Base-by-base conservation (phyloP, 1,140 invertebrate genomes). In the Belonocnema kinseyi region DNA sequence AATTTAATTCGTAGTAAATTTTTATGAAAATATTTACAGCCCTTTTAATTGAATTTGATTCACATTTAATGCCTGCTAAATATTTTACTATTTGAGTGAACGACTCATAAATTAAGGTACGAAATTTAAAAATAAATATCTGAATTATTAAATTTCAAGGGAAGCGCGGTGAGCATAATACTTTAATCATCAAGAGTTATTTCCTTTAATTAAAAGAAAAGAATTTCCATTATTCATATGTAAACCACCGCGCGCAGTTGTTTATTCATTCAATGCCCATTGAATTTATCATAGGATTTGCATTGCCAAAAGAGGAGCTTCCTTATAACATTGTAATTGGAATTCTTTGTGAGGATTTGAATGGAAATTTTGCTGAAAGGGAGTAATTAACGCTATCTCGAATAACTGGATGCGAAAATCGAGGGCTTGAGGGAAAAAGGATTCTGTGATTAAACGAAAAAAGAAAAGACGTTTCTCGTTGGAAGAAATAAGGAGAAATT, bases 401-500 rank as follows among this genome's bases (percentile, higher is more conserved):
- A 54, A 46, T 66, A 66, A 40, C 33, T 66, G 61, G 61, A 66
- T 66, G 61, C 6, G 61, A 21, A 66, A 66, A 66, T 66, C 40
- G 26, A 66, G 58, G 40, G 11, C 58, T 21, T 26, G 40, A 16
- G 58, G 40, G 40, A 40, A 66, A 40, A 66, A 66, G 26, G 26
- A 46, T 16, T 66, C 40, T 33, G 26, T 19, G 21, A 66, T 66
- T 66, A 33, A 33, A 21, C 33, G 61, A 66, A 16, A 66, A 66
- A 40, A 40, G 14, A 66, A 66, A 40, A 40, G 14, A 16, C 61
- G n/a, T 40, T 40, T 33, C 33, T 46, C 33, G 61, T 66, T 66
- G 6, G 17, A 79, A 77, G 50, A 75, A 66, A 50, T 12, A 77
- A 33, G 72, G 77, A 40, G 76, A 73, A 80, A 79, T 83, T 80